Base-by-base conservation (phyloP, 2,888 invertebrate genomes). In the Drosophila prostipennis region DNA sequence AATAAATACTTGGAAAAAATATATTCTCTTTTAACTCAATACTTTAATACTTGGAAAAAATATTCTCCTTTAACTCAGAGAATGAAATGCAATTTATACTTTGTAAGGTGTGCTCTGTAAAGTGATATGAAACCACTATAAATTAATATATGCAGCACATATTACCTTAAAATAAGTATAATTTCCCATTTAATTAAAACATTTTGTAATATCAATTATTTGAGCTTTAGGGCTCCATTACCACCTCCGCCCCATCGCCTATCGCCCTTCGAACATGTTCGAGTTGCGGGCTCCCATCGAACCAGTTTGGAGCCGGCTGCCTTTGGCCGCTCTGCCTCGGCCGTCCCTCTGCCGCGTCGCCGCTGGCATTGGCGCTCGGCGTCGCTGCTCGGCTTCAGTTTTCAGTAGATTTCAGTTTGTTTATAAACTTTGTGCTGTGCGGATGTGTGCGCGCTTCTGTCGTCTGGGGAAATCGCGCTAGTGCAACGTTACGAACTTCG, bases 371-470 rank as follows among this genome's bases (percentile, higher is more conserved):
- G 68, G 45, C 67, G 46, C 67, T 48, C 39, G 37, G 45, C 39
- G 37, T 52, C 37, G 40, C 14, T 56, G 46, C 46, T 51, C 45
- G 49, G 43, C 39, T 57, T 46, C 49, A 37, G 56, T 40, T 43
- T 43, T 54, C 43, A 74, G 83, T 83, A 37, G 56, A 36, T 43
- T 43, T 54, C 43, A 74, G 83, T 83, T 83, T 83, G 83, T 87
- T 83, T 87, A 82, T 78, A 72, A 80, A 87, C 80, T 70, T 75
- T 74, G 76, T 75, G 74, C 71, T 53, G 80, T 70, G 54, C 76
- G 72, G 80, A 78, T 63, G 83, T 57, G 54, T 69, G 34, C 51
- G 63, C 67, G 80, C 53, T 51, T 53, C 16, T 13, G 48, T 34
- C 58, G 58, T 64, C 63, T 60, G 4, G 6, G 5, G 0, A 54